phyloP scores from a whole-genome alignment of 2,113 vertebrate species.

The Hypocryptadius cinnamomeus region DNA sequence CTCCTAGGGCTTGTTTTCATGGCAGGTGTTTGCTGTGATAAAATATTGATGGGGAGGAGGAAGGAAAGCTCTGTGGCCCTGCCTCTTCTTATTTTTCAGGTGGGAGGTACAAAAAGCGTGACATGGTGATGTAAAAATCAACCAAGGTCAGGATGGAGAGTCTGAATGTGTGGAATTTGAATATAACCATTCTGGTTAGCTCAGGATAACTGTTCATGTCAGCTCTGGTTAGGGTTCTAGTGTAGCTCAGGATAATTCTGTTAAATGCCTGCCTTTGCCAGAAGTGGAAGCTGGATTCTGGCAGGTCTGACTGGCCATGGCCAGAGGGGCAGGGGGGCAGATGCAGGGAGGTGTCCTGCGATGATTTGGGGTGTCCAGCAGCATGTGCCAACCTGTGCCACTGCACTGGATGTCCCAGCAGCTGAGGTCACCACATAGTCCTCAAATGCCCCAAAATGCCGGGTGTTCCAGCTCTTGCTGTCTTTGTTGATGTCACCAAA shows the following conservation, averaged over 20 bases:
- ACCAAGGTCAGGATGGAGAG: neutral
- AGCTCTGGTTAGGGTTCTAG: too few relatives aligned
- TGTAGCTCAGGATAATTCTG: neutral
- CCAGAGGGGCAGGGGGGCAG: neutral
- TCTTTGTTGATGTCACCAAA: neutral
- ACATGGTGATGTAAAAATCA: neutral
- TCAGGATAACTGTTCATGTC: too few relatives aligned
- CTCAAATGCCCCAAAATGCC: neutral
- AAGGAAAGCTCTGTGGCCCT: slow-evolving; percentile 3
- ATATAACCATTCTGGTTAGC: too few relatives aligned
- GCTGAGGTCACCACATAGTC: neutral
- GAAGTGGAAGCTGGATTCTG: neutral
- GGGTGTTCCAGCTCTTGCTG: neutral
- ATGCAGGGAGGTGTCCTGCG: neutral
- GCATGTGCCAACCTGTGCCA: neutral
- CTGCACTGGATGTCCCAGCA: neutral
- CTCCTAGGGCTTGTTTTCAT: slow-evolving; percentile 36
- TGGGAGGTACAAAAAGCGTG: neutral
- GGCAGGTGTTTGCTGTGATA: slow-evolving; percentile 52
- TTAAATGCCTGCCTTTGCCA: neutral
- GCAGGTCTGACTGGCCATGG: neutral
- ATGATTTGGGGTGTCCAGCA: neutral
- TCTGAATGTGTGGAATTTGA: neutral
- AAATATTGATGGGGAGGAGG: slow-evolving; percentile 35
- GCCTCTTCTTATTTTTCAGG: neutral